Base-by-base conservation (phyloP, 37 sponge, comb jelly and placozoan species). In the Aphrocallistes beatrix region DNA sequence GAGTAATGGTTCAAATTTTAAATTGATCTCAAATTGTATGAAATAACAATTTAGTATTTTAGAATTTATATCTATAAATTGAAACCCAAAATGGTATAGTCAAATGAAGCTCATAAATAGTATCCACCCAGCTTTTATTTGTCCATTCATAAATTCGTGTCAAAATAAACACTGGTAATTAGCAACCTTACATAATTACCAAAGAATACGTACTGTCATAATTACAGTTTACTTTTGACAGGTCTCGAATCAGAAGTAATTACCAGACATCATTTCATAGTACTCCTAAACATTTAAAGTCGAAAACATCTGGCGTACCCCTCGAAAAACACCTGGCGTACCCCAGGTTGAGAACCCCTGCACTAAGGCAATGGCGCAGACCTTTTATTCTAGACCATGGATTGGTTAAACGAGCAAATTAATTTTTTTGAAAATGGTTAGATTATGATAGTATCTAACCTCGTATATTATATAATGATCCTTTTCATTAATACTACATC, bases 231-330 rank as follows among this genome's bases (percentile, higher is more conserved):
- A 60, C 75, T 13, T 60, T 60, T 60, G 75, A 60, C 75, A 60
- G 75, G 75, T 60, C 75, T 60, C 75, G 75, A 60, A 60, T 60
- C 75, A 60, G 75, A 60, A 60, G 75, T 60, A 60, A n/a, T 60
- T 60, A 60, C 75, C 75, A 60, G 75, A 60, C 75, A 60, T 21
- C 10, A 60, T 60, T 60, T 60, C 75, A 60, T 28, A 28, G 75
- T 60, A 60, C 25, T 60, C n/a, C 75, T 60, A 60, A 6, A 60
- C 75, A 28, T 60, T 60, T 60, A 60, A 32, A 60, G 75, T 60
- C 75, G 75, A 60, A 60, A 60, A 19, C 75, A 60, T 28, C 75
- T 60, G n/a, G n/a, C n/a, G n/a, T n/a, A n/a, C n/a, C n/a, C n/a
- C n/a, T n/a, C n/a, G n/a, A n/a, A n/a, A n/a, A n/a, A n/a, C n/a